Evolutionary conservation across 2,797 vertebrate species (phyloP).

Genomic region (Lithobates sylvaticus): DNA sequence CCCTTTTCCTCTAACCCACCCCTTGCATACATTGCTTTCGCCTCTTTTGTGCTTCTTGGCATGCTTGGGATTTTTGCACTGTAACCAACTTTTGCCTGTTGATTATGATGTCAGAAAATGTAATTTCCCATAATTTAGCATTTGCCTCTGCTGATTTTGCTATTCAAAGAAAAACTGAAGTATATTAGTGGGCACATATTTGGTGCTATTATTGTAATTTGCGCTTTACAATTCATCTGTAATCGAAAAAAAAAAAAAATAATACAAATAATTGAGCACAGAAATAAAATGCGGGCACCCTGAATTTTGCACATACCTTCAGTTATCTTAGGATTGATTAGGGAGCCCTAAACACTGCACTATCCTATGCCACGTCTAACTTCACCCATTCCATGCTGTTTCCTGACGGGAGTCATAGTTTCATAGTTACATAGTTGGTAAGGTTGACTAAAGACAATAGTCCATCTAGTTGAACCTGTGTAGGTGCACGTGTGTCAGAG

Average conservation of each 20-base stretch:
- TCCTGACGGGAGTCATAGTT: not conserved
- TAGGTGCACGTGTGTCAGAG: no score
- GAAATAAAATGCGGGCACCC: not conserved
- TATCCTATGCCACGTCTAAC: no score
- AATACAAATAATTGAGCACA: not conserved
- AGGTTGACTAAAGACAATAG: no score
- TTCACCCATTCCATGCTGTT: not conserved
- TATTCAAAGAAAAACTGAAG: not conserved
- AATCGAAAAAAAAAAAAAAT: not conserved
- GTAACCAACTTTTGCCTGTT: not conserved
- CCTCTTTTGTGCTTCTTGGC: constrained; percentile 65
- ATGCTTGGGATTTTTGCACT: constrained; percentile 70
- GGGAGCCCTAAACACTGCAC: no score
- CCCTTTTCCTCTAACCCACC: constrained; percentile 65
- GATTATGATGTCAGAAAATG: constrained; percentile 24
- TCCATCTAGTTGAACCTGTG: no score
- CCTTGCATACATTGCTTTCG: constrained; percentile 68
- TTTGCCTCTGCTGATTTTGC: not conserved
- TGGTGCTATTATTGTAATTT: not conserved
- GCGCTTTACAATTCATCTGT: not conserved
- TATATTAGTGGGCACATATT: not conserved
- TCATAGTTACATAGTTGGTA: no score
- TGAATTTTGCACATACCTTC: not conserved
- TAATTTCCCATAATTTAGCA: not conserved
- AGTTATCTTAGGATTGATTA: no score